Percentiles rank a stretch among this genome's conserved stretches.
Evolutionary conservation across 2,113 vertebrate species (phyloP).

Genomic region (Mesitornis unicolor): DNA sequence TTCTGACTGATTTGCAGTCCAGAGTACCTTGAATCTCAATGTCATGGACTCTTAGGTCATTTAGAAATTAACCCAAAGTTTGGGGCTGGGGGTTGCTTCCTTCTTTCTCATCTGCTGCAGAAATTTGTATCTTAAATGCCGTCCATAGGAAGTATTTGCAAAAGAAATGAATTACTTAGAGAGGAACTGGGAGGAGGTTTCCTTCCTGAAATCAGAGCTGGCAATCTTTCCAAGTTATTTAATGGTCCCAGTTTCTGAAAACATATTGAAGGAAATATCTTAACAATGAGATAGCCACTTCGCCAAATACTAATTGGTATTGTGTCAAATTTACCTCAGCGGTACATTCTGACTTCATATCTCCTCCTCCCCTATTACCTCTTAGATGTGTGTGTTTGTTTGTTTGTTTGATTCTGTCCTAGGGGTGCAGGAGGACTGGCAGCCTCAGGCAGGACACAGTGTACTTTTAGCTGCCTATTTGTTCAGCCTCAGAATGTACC

Average conservation of each 20-base stretch:
- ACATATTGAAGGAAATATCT: slow-evolving; percentile 83
- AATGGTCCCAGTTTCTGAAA: slow-evolving; percentile 76
- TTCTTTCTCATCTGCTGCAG: slow-evolving; percentile 32
- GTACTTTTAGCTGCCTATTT: slow-evolving; percentile 35
- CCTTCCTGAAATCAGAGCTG: slow-evolving; percentile 83
- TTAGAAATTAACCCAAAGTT: not conserved
- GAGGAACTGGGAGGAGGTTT: slow-evolving; percentile 82
- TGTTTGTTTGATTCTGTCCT: slow-evolving; percentile 53
- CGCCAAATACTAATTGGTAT: slow-evolving; percentile 77
- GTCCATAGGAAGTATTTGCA: slow-evolving; percentile 60
- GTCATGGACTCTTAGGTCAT: not conserved
- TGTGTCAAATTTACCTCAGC: slow-evolving; percentile 73
- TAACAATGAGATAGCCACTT: slow-evolving; percentile 79
- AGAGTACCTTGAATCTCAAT: not conserved
- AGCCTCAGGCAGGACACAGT: not conserved
- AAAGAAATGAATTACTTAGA: slow-evolving; percentile 73
- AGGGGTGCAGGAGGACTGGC: slow-evolving; percentile 33
- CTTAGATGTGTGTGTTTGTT: slow-evolving; percentile 36
- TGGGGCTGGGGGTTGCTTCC: not conserved
- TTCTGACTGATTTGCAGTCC: not conserved
- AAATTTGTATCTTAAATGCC: slow-evolving; percentile 37
- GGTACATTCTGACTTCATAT: slow-evolving; percentile 69
- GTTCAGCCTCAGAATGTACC: not conserved
- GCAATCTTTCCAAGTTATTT: slow-evolving; percentile 76
- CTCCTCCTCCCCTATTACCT: slow-evolving; percentile 59